Base-by-base conservation (phyloP, 2,113 vertebrate genomes). In the Trichomycterus rosablanca region DNA sequence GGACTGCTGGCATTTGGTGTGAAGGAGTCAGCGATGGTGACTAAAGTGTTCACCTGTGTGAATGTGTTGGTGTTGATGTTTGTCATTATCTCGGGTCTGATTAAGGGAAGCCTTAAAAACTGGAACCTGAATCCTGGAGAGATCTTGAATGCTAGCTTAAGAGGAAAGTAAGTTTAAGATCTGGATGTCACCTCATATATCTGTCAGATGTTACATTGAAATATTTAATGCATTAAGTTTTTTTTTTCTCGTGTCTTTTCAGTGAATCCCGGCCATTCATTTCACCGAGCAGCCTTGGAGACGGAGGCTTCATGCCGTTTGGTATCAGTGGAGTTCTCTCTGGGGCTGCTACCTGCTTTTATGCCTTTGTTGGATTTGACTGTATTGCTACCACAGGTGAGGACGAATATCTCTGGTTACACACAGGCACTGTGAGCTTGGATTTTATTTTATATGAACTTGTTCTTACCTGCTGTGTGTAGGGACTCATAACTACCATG, bases 361-460 rank as follows among this genome's bases (percentile, higher is more conserved):
- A 97, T 23, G 95, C 94, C 61, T 98, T 98, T 1, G 90, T 98
- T 30, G 95, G 95, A 14, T 98, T 98, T 61, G 95, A 97, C 82
- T 97, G 95, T 79, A 98, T 98, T 1, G 93, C 95, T 51, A 97
- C 95, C 9, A 95, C 95, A 85, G 95, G 95, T 97, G 49, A 74
- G 80, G 10, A 14, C 5, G 20, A 23, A 1, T 8, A 11, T 63
- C 26, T 30, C 26, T 7, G n/a, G n/a, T n/a, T n/a, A n/a, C n/a
- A n/a, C n/a, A n/a, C n/a, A n/a, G n/a, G n/a, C n/a, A n/a, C n/a
- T n/a, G n/a, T n/a, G n/a, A n/a, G n/a, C n/a, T n/a, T n/a, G n/a
- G n/a, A n/a, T n/a, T n/a, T n/a, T n/a, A n/a, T n/a, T n/a, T n/a
- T n/a, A n/a, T n/a, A n/a, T n/a, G n/a, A n/a, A n/a, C n/a, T n/a